Base-by-base conservation (phyloP, 2,888 invertebrate genomes). In the Toxonevra muliebris region DNA sequence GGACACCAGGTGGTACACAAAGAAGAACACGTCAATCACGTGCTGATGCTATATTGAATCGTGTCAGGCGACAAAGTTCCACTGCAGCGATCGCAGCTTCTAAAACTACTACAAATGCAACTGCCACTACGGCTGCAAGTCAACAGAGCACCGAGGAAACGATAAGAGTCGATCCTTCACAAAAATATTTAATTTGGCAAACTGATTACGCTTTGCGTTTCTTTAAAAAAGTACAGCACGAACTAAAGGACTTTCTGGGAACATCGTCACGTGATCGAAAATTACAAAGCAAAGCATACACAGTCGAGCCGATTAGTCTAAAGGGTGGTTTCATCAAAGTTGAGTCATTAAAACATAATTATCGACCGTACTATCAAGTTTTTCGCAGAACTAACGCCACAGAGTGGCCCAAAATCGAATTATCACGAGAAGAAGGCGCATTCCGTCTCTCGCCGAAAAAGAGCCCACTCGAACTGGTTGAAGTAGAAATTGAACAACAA, bases 31-130 rank as follows among this genome's bases (percentile, higher is more conserved):
- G 82, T 57, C 81, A 78, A 74, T 80, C 84, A 13, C 90, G 93
- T 84, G 91, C 91, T 84, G 92, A 92, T 90, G 92, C 92, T 86
- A 93, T 93, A 90, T 90, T 93, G 84, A 90, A 92, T 87, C 89
- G 90, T 85, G 91, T 90, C 85, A 87, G 87, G 71, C 81, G 76
- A 63, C 76, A 75, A 61, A 76, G 73, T 65, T 76, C 62, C 62
- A 74, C 66, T 69, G 70, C 70, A 48, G 43, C 54, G 12, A n/a
- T 40, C 58, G 71, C 40, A 43, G 69, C 69, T 13, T 70, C 63
- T 54, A 66, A 58, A 54, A 71, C 61, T 43, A 61, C 68, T n/a
- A 65, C 61, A 40, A 66, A 63, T 45, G 61, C 61, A 59, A 64
- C 40, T 41, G 57, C 48, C 54, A 62, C 69, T 59, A 59, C 70